These are phyloP conservation scores for Brachyptera putata DNA, from an alignment of 2,888 invertebrate genomes.

Conservation along the genomic window DNA sequence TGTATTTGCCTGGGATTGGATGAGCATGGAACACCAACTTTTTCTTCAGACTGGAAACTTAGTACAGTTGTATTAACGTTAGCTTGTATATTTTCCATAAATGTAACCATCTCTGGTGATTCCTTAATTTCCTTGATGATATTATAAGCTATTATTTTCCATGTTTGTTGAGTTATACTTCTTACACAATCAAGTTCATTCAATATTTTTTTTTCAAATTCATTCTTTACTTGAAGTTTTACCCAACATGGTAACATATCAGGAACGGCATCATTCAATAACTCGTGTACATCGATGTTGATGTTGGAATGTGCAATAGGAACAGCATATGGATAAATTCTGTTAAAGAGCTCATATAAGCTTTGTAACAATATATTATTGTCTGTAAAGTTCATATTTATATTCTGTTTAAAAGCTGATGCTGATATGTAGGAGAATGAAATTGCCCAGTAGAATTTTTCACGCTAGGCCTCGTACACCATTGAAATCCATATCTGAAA, in stretches of 20 bases:
- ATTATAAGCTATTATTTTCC: constrained; percentile 30
- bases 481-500: no score
- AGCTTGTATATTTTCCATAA: neutral
- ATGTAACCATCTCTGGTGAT: constrained; percentile 18
- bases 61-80: neutral
- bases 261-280: neutral
- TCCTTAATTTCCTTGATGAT: constrained; percentile 24
- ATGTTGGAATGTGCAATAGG: no score
- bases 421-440: no score
- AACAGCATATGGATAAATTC: no score
- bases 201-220: constrained; percentile 12
- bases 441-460: no score
- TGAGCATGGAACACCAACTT: neutral
- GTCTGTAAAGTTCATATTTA: no score
- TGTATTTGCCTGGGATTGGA: neutral
- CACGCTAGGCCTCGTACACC: no score
- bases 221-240: constrained; percentile 7
- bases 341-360: no score
- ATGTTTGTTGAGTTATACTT: constrained; percentile 24
- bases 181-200: constrained; percentile 16
- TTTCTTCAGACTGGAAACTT: neutral
- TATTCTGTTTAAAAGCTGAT: no score
- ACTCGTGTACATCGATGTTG: no score
- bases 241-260: neutral
- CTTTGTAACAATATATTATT: no score